Percentiles rank a stretch among this genome's conserved stretches.
These are phyloP conservation scores for Temnothorax nylanderi DNA, from an alignment of 1,140 invertebrate genomes.

Conservation along the genomic window DNA sequence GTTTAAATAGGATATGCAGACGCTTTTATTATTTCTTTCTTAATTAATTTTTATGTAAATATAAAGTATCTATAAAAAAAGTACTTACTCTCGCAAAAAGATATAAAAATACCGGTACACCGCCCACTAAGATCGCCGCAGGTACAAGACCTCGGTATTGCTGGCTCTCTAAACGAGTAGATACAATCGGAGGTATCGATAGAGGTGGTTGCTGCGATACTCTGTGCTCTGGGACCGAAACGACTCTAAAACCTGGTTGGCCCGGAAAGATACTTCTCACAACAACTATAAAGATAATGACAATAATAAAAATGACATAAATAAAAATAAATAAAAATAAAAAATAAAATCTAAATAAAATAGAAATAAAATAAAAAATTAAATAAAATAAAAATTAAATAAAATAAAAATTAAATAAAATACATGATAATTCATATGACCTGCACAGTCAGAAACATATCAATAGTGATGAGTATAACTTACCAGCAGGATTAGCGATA, in stretches of 20 bases:
- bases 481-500: constrained; percentile 85
- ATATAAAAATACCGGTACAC: constrained; percentile 87
- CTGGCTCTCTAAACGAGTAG: constrained; percentile 81
- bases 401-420: neutral
- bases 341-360: neutral
- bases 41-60: neutral
- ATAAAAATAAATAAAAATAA: neutral
- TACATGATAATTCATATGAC: neutral
- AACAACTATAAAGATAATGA: constrained; percentile 72
- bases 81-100: constrained; percentile 87
- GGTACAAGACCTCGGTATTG: constrained; percentile 86
- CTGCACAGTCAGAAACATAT: neutral
- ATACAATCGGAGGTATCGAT: constrained; percentile 80
- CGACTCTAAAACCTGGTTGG: constrained; percentile 84
- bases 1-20: neutral
- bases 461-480: constrained; percentile 12
- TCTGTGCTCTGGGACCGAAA: constrained; percentile 82
- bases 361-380: neutral
- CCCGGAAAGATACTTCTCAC: constrained; percentile 84
- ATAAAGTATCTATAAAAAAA: neutral
- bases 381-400: neutral
- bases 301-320: neutral
- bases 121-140: constrained; percentile 87
- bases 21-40: neutral
- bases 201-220: constrained; percentile 85